phyloP scores from a whole-genome alignment of 2,888 invertebrate species.

The Troglohyphantes excavatus region DNA sequence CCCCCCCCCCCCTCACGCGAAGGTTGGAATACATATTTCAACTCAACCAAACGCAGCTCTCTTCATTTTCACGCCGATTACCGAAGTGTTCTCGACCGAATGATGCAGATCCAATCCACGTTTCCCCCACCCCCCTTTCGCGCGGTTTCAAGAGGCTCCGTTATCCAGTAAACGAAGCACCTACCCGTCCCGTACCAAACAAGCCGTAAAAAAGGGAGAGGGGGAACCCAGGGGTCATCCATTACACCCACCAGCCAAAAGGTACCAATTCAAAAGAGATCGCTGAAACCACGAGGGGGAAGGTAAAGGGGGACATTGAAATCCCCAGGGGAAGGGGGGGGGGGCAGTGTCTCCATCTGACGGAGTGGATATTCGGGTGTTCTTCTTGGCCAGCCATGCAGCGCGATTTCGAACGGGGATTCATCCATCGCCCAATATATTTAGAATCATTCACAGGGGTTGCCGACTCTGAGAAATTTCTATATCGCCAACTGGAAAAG shows the following conservation, averaged over 20 bases:
- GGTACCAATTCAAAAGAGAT: constrained; percentile 57
- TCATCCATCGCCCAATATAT: constrained; percentile 6
- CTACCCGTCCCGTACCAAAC: constrained; percentile 33
- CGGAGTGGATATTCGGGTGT: constrained; percentile 37
- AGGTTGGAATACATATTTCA: too few relatives aligned
- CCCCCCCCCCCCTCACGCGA: too few relatives aligned
- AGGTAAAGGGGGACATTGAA: background rate
- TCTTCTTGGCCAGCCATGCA: constrained; percentile 73
- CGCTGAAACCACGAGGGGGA: constrained; percentile 50
- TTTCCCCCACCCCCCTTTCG: background rate
- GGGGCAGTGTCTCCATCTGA: constrained; percentile 25
- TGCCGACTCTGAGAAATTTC: background rate
- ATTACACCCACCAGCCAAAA: constrained; percentile 47
- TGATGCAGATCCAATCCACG: background rate
- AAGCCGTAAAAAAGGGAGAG: constrained; percentile 44
- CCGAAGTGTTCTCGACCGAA: background rate
- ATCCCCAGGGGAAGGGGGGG: constrained; percentile 45
- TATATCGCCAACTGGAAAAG: constrained; percentile 27
- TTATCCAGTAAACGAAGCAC: background rate
- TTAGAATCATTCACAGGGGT: constrained; percentile 11
- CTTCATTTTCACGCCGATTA: background rate
- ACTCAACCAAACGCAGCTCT: background rate
- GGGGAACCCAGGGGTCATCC: constrained; percentile 37
- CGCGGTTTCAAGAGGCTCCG: too few relatives aligned
- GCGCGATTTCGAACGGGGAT: background rate